Base-by-base conservation (phyloP, 1,140 invertebrate genomes). In the Hestina assimilis region DNA sequence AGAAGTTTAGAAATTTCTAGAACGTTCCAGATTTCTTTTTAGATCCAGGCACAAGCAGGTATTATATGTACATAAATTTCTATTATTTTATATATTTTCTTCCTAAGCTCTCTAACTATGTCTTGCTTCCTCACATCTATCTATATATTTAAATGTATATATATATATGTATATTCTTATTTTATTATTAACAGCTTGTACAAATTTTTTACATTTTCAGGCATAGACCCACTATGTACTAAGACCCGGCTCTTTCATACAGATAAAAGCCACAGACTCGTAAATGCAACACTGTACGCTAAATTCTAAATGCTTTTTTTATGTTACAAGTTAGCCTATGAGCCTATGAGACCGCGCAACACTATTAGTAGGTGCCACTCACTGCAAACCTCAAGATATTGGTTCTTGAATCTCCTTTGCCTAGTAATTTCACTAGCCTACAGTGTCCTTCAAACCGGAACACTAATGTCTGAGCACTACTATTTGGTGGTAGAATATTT, bases 121-220 rank as follows among this genome's bases (percentile, higher is more conserved):
- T 87, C 83, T 87, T 87, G 83, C 83, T 87, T 87, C 63, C 71
- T 81, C 66, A 82, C 77, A 79, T 77, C 60, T 77, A 57, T 69
- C 47, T 64, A 59, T 55, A 35, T 58, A 63, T 52, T 7, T 33
- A 41, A 60, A 61, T 59, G n/a, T n/a, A n/a, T n/a, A n/a, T n/a
- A n/a, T 46, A 41, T 48, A 62, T 29, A 55, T 66, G 38, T 62
- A 53, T 63, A 26, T 35, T 21, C 35, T n/a, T 20, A 50, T 59
- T 20, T 33, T 61, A 51, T 53, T 69, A 71, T 61, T 79, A 79
- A 75, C 63, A 57, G 38, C 24, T 21, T 48, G 4, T 33, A 21
- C 45, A 65, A 60, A 21, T 6, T 17, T 26, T 58, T 46, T 29
- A 42, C 28, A n/a, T n/a, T n/a, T n/a, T n/a, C n/a, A n/a, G n/a